These are phyloP conservation scores for Leptopilina syphax DNA, from an alignment of 2,888 invertebrate genomes.

Conservation along the genomic window DNA sequence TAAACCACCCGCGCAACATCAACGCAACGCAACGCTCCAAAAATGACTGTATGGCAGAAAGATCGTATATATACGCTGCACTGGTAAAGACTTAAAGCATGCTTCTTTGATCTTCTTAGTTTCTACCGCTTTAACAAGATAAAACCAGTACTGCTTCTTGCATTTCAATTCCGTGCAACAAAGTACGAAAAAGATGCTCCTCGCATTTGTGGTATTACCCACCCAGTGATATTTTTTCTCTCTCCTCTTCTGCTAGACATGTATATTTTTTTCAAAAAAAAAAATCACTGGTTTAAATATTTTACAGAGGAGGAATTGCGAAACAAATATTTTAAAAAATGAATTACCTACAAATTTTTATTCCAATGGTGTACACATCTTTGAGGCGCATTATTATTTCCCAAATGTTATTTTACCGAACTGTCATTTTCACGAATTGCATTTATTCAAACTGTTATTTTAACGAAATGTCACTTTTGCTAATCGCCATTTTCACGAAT, in stretches of 20 bases:
- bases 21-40: slow-evolving; percentile 29
- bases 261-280: not conserved
- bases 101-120: slow-evolving; percentile 51
- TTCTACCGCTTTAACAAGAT: slow-evolving; percentile 25
- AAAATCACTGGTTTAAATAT: not conserved
- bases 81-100: slow-evolving; percentile 25
- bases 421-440: too few species aligned
- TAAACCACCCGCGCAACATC: not conserved
- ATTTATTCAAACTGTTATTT: too few species aligned
- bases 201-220: slow-evolving; percentile 4
- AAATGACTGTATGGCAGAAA: slow-evolving; percentile 42
- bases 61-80: slow-evolving; percentile 25
- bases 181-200: slow-evolving; percentile 3
- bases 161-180: slow-evolving; percentile 27
- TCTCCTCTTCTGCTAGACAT: not conserved
- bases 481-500: too few species aligned
- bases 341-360: too few species aligned
- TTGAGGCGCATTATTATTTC: too few species aligned
- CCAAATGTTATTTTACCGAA: too few species aligned
- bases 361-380: too few species aligned
- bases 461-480: too few species aligned
- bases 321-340: too few species aligned
- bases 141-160: slow-evolving; percentile 24
- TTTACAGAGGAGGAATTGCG: too few species aligned
- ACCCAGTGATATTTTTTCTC: not conserved